Base-by-base conservation (phyloP, 2,888 invertebrate species). In the Anodontia alba region DNA sequence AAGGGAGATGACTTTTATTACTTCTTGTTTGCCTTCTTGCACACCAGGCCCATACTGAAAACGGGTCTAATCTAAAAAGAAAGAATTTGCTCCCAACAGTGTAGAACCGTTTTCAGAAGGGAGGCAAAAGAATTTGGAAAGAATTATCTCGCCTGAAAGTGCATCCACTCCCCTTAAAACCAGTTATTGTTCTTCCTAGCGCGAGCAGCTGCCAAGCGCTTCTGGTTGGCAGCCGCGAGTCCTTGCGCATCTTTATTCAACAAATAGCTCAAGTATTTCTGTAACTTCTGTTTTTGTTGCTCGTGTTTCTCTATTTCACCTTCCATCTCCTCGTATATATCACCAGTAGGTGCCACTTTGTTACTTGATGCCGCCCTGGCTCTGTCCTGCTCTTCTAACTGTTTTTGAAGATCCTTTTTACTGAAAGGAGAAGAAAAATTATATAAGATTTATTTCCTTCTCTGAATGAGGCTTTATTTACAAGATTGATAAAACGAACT, bases 301-400 rank as follows among this genome's bases (percentile, higher is more conserved):
- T 84, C 84, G 70, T 84, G 84, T 66, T 54, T 70, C 36, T 73
- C 74, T 57, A 84, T 84, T 46, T 84, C 84, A 36, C 74, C 73
- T 42, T 84, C 77, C 84, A 84, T 84, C 49, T 84, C 84, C 26
- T 84, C 81, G 33, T 84, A 84, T 15, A 84, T 81, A 54, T 84
- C 81, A 31, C 78, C 73, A 8, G 79, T 79, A 7, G 84, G 84
- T 3, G 84, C 84, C 26, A 81, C 81, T 38, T 79, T 67, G 73
- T 84, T 84, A 36, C 68, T 77, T 8, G 72, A 74, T 31, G 66
- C 43, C 1, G 74, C 73, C 38, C 74, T 79, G 33, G 71, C 73
- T 51, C 78, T 31, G 17, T 71, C 72, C 43, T 80, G 76, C 36
- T 70, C 73, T 26, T 51, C 67, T 1, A 84, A 72, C 71, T 78